Percentiles rank a stretch among this genome's conserved stretches.
phyloP scores from a whole-genome alignment of 2,113 vertebrate genomes.

The Phalacrocorax pelagicus region DNA sequence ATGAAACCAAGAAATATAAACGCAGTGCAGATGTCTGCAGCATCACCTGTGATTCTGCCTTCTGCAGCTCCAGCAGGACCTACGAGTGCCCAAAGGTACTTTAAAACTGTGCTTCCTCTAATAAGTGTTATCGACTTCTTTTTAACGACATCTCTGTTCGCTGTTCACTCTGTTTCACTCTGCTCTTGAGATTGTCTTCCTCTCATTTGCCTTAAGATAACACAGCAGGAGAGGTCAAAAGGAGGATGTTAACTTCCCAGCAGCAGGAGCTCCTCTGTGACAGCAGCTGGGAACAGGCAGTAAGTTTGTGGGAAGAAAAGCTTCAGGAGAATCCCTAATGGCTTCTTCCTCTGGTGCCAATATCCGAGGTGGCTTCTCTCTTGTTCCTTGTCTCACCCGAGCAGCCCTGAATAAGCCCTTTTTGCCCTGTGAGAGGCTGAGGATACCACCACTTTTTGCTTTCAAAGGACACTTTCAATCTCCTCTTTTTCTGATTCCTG shows the following conservation, averaged over 20 bases:
- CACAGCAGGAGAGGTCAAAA: background rate
- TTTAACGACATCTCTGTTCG: background rate
- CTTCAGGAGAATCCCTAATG: background rate
- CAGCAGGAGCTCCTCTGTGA: background rate
- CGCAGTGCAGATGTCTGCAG: background rate
- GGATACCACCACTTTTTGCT: background rate
- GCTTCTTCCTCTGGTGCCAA: background rate
- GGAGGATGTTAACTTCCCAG: background rate
- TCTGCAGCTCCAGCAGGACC: background rate
- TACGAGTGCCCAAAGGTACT: background rate
- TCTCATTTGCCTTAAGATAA: background rate
- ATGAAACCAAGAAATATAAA: background rate
- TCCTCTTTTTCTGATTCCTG: background rate
- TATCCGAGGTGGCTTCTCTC: background rate
- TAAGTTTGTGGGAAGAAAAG: background rate
- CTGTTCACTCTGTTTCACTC: background rate
- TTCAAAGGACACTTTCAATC: background rate
- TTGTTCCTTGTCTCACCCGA: background rate
- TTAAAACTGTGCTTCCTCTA: background rate
- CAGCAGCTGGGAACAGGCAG: background rate
- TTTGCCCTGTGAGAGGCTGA: background rate
- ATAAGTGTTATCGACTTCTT: background rate
- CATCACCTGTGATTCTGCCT: background rate
- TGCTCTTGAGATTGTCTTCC: background rate
- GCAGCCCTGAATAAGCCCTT: background rate